Base-by-base conservation (phyloP, 1,140 invertebrate genomes). In the Brachionus manjavacas region DNA sequence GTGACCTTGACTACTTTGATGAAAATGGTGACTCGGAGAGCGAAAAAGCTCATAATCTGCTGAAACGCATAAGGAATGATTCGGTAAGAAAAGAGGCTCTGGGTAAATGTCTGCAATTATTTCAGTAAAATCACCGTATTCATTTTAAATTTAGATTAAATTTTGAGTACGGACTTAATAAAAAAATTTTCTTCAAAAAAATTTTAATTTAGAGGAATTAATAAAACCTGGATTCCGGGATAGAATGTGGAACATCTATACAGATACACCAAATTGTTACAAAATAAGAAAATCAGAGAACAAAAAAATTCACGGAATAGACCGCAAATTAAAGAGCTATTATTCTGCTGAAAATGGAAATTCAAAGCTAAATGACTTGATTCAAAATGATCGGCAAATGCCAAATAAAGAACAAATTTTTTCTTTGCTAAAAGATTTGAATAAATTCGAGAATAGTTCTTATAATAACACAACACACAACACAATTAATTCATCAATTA, bases 241-340 rank as follows among this genome's bases (percentile, higher is more conserved):
- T 6, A 60, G 20, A 39, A 81, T 81, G 79, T 81, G 79, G 79
- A 39, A 68, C 31, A 81, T 68, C 11, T 81, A 81, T 4, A 39
- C 64, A 60, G 64, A 81, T 2, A 68, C 20, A 14, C 79, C 79
- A 2, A 68, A 64, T 35, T 20, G 6, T 11, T 81, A 81, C 25
- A 81, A 81, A 68, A 60, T 81, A 43, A 60, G 52, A 39, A 81
- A 64, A 81, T n/a, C 23, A 9, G 79, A 81, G 14, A 68, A 16
- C 52, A 81, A 81, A 46, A 60, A 81, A 35, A 60, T 81, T 39
- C 79, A 81, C 14, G 16, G 60, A 9, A 81, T 81, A 9, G 79
- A 81, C 25, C 49, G 79, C 11, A 81, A 35, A 46, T 23, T 81
- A 14, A 81, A 46, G 39, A 52, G 60, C 39, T 81, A 81, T 20